A percentile compares a stretch with the other conserved stretches of the same genome.
Evolutionary conservation across 1,140 invertebrate species (phyloP).

Genomic region (Caenorhabditis elegans): WBcel235 BX284603.4:6229001-6229500

Average conservation of each 20-base stretch:
- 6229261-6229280: too few species aligned
- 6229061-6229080: too few species aligned
- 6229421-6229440: too few species aligned
- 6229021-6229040: too few species aligned
- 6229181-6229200: slow-evolving; percentile 36
- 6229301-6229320: slow-evolving; percentile 13
- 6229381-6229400: neutral
- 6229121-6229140: too few species aligned
- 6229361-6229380: slow-evolving; percentile 15
- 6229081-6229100: too few species aligned
- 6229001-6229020: too few species aligned
- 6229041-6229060: too few species aligned
- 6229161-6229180: slow-evolving; percentile 46
- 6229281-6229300: neutral
- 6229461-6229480: too few species aligned
- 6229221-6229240: slow-evolving; percentile 35
- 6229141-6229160: too few species aligned
- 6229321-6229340: slow-evolving; percentile 32
- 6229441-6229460: neutral
- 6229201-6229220: slow-evolving; percentile 26
- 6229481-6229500: too few species aligned
- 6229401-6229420: neutral
- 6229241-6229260: slow-evolving; percentile 24
- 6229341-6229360: slow-evolving; percentile 30
- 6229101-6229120: too few species aligned